Percentiles rank a stretch among this genome's conserved stretches.
Conservation (phyloP, 2,797 vertebrate species). For the Leuciscus waleckii region DNA sequence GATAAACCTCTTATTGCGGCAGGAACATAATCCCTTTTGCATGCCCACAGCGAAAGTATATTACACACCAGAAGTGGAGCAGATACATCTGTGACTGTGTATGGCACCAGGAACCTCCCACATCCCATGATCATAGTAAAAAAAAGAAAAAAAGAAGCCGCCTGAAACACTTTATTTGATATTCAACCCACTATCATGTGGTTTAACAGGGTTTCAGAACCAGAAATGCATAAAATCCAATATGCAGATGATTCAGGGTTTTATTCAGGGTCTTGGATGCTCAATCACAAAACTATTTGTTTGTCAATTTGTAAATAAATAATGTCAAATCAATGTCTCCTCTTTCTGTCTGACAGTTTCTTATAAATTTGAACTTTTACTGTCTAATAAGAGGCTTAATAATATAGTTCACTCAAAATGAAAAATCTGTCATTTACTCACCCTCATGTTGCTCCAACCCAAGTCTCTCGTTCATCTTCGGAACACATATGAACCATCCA, state of each 20-base stretch:
- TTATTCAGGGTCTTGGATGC: background rate
- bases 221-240: background rate
- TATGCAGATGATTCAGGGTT: background rate
- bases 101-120: slow-evolving; percentile 39
- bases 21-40: slow-evolving; percentile 58
- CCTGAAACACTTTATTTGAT: slow-evolving; percentile 32
- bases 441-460: background rate
- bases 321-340: background rate
- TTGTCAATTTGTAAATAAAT: background rate
- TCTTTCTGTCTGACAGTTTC: background rate
- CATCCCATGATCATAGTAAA: slow-evolving; percentile 26
- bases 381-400: background rate
- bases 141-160: background rate
- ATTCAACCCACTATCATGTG: slow-evolving; percentile 4
- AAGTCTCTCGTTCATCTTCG: background rate
- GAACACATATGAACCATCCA: background rate
- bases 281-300: background rate
- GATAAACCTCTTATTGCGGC: slow-evolving; percentile 61
- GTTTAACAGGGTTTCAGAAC: slow-evolving; percentile 27
- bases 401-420: too few species aligned
- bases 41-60: slow-evolving; percentile 51
- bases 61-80: slow-evolving; percentile 54
- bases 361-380: background rate
- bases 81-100: slow-evolving; percentile 31
- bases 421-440: background rate